Base-by-base conservation (phyloP, 2,113 vertebrate genomes). In the Hirundichthys speculiger region DNA sequence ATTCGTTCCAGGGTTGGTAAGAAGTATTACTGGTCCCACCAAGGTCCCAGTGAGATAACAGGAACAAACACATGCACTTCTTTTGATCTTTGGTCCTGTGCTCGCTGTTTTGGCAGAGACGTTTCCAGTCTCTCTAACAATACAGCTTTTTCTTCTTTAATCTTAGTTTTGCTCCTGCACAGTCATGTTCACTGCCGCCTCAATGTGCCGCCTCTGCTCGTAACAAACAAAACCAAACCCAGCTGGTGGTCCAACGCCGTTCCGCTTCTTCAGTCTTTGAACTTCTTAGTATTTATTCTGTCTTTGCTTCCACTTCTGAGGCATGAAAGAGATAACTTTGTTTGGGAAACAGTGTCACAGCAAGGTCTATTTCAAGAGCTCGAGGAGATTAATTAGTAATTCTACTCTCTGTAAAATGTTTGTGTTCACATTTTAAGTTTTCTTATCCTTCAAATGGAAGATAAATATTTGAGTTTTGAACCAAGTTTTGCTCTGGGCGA, bases 371-470 rank as follows among this genome's bases (percentile, higher is more conserved):
- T 14, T 19, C 0, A 50, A 39, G 15, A 13, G 10, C 9, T 25
- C n/a, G 2, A 39, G 6, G 21, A 34, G 30, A 34, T 34, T 34
- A 15, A 34, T 1, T 14, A 51, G 22, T 42, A 16, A 24, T 2
- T 58, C 1, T n/a, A 12, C 20, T 30, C 48, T 34, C 13, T n/a
- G 3, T 9, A 19, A 48, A 19, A 24, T 43, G 19, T 38, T 42
- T 43, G 21, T 27, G 20, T 21, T 55, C 0, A 2, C 0, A 43
- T 55, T 24, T 3, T 10, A 15, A 30, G 15, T 4, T 24, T 18
- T 2, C 9, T 13, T 0, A 0, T 6, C 8, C 38, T 60, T 22
- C 30, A 15, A 57, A 6, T 21, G 41, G n/a, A 19, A 51, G 1
- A 34, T 14, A 52, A 25, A 0, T 58, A 38, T 56, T 48, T 0